Base-by-base conservation (phyloP, 2,113 vertebrate species). In the Lutjanus erythropterus region DNA sequence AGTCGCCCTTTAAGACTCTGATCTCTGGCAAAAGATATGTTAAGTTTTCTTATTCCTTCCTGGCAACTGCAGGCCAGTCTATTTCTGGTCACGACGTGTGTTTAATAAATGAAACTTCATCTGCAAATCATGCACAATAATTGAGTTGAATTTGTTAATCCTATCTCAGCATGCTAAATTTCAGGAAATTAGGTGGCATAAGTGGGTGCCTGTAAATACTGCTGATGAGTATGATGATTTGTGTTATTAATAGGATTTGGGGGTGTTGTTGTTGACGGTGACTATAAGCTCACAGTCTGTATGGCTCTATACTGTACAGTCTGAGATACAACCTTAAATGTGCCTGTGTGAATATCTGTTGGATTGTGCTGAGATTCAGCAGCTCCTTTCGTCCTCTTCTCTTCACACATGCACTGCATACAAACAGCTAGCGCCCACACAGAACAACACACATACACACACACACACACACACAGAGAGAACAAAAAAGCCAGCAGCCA, bases 341-440 rank as follows among this genome's bases (percentile, higher is more conserved):
- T 35, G 49, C 33, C 9, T 35, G 64, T 41, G 49, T 41, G 49
- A 19, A 25, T 68, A 4, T 23, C 19, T 69, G 64, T 35, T 61
- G 69, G 82, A 81, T 86, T 86, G 70, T 85, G 88, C 78, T 74
- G 78, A 86, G 75, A 85, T 87, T 80, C 80, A 81, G 66, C 69
- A 73, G 81, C 86, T 86, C 81, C 18, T 60, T 79, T 82, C 72
- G 80, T 79, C 88, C 88, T 86, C 81, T 83, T 89, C 87, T 85
- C 70, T 73, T 87, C 76, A 87, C 89, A 88, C 89, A 85, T 84
- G 85, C 80, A 74, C 86, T 19, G 79, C 68, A 87, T 75, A 88
- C 83, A 87, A 83, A 86, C 84, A 84, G 61, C 79, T 29, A 71
- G 46, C 84, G 86, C 83, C 82, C 87, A 89, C 87, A 83, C 75